Conservation (phyloP, 2,888 invertebrate species). For the Pecten maximus region DNA sequence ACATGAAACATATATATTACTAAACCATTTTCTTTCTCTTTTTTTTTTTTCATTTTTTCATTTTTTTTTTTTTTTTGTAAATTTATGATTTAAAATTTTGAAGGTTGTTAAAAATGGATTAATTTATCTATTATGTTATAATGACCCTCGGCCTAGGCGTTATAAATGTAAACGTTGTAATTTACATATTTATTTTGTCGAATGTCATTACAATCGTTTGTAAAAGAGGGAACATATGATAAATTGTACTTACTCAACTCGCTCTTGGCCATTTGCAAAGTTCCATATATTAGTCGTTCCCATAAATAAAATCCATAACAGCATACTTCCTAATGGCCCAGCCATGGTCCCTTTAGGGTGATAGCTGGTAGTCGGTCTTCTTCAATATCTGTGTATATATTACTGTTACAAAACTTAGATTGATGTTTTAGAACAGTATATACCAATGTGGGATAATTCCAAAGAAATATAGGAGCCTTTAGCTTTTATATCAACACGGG, state of each 20-base stretch:
- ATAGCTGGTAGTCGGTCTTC: neutral
- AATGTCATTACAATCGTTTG: too few relatives aligned
- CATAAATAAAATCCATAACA: neutral
- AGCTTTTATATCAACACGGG: neutral
- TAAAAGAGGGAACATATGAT: too few relatives aligned
- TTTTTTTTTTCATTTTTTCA: too few relatives aligned
- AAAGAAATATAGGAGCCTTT: neutral
- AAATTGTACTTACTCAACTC: neutral
- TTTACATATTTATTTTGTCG: too few relatives aligned
- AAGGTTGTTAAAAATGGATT: too few relatives aligned
- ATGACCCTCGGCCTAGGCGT: too few relatives aligned
- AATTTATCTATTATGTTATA: too few relatives aligned
- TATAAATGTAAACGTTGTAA: too few relatives aligned
- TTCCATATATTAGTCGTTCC: neutral
- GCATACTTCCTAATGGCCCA: slow-evolving; percentile 14
- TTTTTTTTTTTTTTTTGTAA: too few relatives aligned
- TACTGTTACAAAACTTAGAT: neutral
- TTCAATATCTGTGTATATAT: neutral
- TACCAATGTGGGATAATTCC: neutral
- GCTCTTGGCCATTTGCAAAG: neutral
- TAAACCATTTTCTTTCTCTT: too few relatives aligned
- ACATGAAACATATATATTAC: too few relatives aligned
- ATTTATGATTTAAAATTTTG: too few relatives aligned
- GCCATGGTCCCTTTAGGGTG: neutral
- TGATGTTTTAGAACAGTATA: neutral